phyloP scores from a whole-genome alignment of 2,797 vertebrate genomes.

The Echeneis naucrates region DNA sequence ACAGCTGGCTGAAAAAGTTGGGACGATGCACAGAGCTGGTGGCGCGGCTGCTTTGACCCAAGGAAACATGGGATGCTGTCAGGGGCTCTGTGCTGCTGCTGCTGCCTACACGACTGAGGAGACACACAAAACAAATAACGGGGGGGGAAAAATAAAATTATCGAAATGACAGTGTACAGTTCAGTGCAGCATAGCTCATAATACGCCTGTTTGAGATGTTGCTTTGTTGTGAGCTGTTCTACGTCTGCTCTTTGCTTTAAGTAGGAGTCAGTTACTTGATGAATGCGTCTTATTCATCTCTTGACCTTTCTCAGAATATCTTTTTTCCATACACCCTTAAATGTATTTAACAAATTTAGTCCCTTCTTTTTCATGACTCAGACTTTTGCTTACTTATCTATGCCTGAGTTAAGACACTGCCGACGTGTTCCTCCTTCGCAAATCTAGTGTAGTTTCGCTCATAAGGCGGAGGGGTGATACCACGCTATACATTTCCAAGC shows the following conservation, averaged over 20 bases:
- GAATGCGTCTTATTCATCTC: neutral
- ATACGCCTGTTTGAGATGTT: neutral
- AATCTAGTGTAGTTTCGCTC: conserved; percentile 22
- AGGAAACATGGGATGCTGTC: conserved; percentile 70
- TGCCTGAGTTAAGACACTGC: conserved; percentile 1
- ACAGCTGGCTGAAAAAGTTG: conserved; percentile 83
- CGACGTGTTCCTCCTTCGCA: conserved; percentile 24
- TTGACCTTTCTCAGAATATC: neutral
- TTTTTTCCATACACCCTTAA: no score
- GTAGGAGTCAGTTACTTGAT: neutral
- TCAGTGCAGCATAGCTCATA: neutral
- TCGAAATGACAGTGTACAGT: neutral
- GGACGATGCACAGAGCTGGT: conserved; percentile 75
- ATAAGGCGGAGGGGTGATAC: neutral
- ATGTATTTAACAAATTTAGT: neutral
- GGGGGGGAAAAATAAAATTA: no score
- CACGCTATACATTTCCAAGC: neutral
- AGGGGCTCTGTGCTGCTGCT: conserved; percentile 84
- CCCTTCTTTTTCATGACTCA: conserved; percentile 36
- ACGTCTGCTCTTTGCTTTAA: neutral
- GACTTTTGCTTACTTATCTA: conserved; percentile 1
- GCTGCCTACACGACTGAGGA: conserved; percentile 79
- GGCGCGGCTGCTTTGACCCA: conserved; percentile 70
- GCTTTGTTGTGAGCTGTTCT: neutral
- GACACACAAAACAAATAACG: neutral